These are phyloP conservation scores for Anarhynchus alexandrinus DNA, from an alignment of 2,113 vertebrate genomes.

Conservation along the genomic window DNA sequence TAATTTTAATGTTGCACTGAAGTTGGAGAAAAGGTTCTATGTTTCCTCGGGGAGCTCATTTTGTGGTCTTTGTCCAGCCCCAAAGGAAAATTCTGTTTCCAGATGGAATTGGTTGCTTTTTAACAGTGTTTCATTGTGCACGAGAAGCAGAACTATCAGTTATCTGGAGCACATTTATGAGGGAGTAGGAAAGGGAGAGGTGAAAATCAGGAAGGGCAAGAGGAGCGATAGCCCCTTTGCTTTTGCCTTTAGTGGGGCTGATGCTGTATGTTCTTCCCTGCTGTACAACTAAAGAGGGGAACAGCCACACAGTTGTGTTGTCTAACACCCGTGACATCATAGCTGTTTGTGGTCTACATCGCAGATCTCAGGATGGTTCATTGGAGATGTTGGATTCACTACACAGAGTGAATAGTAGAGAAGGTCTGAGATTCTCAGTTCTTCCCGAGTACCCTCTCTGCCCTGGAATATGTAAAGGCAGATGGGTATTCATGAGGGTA, in stretches of 20 bases:
- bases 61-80: not conserved
- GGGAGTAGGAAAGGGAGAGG: not conserved
- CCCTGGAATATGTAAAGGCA: not conserved
- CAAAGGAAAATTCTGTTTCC: not conserved
- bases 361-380: not conserved
- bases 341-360: not conserved
- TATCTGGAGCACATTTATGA: not conserved
- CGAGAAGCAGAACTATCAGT: not conserved
- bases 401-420: not conserved
- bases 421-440: not conserved
- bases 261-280: not conserved
- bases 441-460: not conserved
- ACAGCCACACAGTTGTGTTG: not conserved
- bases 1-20: not conserved
- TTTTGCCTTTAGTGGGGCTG: not conserved
- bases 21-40: not conserved
- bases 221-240: not conserved
- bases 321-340: not conserved
- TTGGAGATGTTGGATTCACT: not conserved
- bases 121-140: not conserved
- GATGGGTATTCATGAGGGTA: not conserved
- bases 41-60: not conserved
- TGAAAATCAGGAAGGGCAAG: not conserved
- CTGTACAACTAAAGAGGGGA: not conserved
- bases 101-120: not conserved